phyloP scores from a whole-genome alignment of 2,113 vertebrate species.

The Scolopax mira region DNA sequence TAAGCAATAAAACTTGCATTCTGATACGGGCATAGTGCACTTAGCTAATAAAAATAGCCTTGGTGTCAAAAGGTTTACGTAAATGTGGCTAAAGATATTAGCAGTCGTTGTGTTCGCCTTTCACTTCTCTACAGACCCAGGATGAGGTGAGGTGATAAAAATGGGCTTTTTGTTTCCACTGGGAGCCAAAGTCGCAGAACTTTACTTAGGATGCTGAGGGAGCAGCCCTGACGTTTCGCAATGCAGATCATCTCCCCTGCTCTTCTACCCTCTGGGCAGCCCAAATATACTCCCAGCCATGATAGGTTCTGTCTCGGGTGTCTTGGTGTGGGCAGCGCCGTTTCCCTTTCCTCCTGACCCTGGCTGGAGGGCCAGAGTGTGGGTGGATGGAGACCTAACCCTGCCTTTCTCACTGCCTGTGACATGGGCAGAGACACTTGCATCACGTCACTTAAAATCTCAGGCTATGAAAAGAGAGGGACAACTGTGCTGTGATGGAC shows the following conservation, averaged over 20 bases:
- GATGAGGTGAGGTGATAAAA: conserved; percentile 64
- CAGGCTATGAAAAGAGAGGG: neutral
- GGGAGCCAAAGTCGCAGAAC: neutral
- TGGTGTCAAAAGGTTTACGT: conserved; percentile 76
- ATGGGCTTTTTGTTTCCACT: conserved; percentile 30
- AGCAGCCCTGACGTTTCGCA: neutral
- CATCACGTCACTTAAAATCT: neutral
- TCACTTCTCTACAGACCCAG: conserved; percentile 3
- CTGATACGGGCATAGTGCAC: conserved; percentile 68
- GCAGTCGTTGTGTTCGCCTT: conserved; percentile 29
- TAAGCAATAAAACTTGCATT: conserved; percentile 74
- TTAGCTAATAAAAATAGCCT: conserved; percentile 78
- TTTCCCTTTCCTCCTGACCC: neutral
- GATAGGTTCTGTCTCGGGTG: neutral
- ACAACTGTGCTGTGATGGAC: neutral
- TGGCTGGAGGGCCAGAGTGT: neutral
- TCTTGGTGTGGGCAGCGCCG: neutral
- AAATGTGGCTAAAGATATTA: conserved; percentile 71
- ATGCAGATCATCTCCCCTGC: neutral
- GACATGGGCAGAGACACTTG: neutral
- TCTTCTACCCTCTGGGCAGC: neutral
- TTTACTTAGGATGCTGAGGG: neutral
- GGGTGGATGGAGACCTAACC: neutral
- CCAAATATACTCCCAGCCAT: neutral
- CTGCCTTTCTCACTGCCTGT: neutral